phyloP scores from a whole-genome alignment of 2,113 vertebrate genomes.

The Astur gentilis region DNA sequence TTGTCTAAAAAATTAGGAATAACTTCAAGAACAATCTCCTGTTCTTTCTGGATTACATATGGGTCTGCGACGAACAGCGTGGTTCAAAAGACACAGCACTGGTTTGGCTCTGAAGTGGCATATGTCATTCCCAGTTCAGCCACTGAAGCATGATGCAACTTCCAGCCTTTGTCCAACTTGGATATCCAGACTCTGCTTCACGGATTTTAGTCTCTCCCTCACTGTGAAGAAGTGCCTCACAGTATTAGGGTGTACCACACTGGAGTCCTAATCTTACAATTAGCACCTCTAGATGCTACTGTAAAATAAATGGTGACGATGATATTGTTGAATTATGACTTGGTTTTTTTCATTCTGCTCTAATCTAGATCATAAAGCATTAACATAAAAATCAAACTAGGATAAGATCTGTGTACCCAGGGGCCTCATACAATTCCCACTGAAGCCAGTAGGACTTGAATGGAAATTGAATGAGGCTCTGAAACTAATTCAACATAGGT shows the following conservation, averaged over 20 bases:
- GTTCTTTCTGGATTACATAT: neutral
- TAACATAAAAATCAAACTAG: neutral
- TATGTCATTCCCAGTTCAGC: neutral
- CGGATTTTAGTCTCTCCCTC: neutral
- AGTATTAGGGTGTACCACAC: neutral
- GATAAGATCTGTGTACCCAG: neutral
- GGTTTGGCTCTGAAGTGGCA: neutral
- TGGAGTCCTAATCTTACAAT: neutral
- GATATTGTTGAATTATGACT: neutral
- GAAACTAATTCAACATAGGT: neutral
- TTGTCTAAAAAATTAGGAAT: neutral
- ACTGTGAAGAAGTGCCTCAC: neutral
- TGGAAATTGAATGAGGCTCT: neutral
- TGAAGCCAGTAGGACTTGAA: neutral
- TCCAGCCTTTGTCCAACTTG: neutral
- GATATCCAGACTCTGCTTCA: neutral
- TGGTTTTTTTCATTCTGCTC: neutral
- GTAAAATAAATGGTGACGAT: neutral
- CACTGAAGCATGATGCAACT: neutral
- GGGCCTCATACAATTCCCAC: neutral
- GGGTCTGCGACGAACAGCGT: neutral
- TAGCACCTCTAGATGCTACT: neutral
- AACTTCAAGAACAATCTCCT: neutral
- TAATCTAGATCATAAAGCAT: neutral
- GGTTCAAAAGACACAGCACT: neutral